Percentiles rank a stretch among this genome's conserved stretches.
Conservation (phyloP, 2,113 vertebrate species). For the Myiagra hebetior region DNA sequence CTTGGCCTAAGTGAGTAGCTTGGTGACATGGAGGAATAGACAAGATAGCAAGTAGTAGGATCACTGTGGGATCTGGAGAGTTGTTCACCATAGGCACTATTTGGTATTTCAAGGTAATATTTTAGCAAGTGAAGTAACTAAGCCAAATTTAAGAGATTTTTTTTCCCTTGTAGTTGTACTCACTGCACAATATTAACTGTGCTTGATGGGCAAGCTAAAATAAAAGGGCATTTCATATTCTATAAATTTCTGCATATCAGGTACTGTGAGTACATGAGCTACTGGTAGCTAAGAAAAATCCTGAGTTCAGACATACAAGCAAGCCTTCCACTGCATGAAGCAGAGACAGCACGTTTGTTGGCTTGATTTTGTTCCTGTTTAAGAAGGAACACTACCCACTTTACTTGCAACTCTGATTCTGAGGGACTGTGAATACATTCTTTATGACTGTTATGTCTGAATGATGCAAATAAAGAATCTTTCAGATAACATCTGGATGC, state of each 20-base stretch:
- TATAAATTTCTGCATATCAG: neutral
- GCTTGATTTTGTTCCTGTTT: neutral
- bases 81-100: neutral
- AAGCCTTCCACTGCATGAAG: neutral
- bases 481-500: neutral
- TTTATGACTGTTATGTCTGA: neutral
- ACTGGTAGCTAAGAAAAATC: neutral
- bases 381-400: neutral
- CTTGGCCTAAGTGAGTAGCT: neutral
- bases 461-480: constrained; percentile 4
- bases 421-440: neutral
- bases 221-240: neutral
- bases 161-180: neutral
- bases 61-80: neutral
- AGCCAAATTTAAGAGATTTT: neutral
- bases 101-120: neutral
- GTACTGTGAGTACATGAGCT: neutral
- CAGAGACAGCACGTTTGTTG: neutral
- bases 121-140: neutral
- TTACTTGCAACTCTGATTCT: neutral
- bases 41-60: neutral
- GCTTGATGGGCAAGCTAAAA: neutral
- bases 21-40: neutral
- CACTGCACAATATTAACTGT: neutral
- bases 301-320: neutral